Percentiles rank a stretch among this genome's conserved stretches.
Evolutionary conservation across 2,797 vertebrate species (phyloP).

Genomic region (Lepilemur septentrionalis): DNA sequence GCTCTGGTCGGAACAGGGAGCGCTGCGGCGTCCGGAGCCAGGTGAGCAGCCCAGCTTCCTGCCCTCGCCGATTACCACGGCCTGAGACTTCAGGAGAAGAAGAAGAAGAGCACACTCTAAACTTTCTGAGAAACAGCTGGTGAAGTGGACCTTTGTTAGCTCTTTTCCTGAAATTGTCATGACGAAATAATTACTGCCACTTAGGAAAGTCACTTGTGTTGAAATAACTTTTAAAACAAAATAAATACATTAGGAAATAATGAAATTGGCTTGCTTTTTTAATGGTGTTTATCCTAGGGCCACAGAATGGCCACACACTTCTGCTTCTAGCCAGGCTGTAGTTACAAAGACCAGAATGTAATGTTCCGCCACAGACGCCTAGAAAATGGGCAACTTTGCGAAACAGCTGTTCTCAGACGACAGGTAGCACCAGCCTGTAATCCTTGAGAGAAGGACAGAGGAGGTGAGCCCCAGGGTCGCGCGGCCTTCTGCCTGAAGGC

Average conservation of each 20-base stretch:
- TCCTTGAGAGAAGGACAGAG: accelerated
- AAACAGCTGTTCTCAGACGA: neutral
- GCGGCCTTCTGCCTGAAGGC: neutral
- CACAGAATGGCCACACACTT: neutral
- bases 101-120: no score
- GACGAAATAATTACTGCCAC: neutral
- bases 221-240: constrained; percentile 15
- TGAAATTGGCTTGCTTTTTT: accelerated
- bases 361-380: neutral
- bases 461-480: accelerated
- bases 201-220: neutral
- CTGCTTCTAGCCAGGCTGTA: neutral
- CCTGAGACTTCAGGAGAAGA: neutral
- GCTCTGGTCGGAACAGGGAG: neutral
- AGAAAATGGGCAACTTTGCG: neutral
- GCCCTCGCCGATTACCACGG: accelerated
- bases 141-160: neutral
- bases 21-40: accelerated
- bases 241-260: neutral
- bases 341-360: neutral
- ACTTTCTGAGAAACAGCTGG: neutral
- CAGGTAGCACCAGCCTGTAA: neutral
- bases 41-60: neutral
- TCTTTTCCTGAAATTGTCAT: neutral
- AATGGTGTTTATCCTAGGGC: neutral